These are phyloP conservation scores for Euglossa dilemma DNA, from an alignment of 1,140 invertebrate species.

Conservation along the genomic window DNA sequence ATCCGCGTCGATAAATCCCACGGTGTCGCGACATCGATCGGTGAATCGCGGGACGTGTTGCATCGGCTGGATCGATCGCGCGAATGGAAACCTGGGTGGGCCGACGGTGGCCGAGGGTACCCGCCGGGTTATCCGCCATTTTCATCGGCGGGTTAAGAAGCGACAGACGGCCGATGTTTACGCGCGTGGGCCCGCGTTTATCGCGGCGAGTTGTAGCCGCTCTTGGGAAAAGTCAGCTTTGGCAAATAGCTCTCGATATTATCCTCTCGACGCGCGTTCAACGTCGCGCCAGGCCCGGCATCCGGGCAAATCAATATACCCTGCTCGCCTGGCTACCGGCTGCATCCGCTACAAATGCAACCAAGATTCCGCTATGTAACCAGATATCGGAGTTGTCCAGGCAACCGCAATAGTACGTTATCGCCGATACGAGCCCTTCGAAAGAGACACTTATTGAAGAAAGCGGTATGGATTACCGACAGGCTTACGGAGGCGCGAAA, in stretches of 20 bases:
- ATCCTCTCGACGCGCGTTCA: conserved; percentile 32
- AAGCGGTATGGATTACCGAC: conserved; percentile 39
- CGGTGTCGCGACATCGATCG: not conserved
- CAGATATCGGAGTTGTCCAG: conserved; percentile 46
- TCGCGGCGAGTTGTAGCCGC: not conserved
- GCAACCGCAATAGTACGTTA: conserved; percentile 43
- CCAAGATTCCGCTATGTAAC: conserved; percentile 46
- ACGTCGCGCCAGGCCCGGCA: not conserved
- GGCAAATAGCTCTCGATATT: not conserved
- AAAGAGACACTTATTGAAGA: conserved; percentile 20
- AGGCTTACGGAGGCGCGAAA: conserved; percentile 32
- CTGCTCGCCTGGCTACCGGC: conserved; percentile 29
- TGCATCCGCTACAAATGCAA: conserved; percentile 51
- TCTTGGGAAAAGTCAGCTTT: conserved; percentile 2
- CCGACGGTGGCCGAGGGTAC: no score
- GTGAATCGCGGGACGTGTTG: no score
- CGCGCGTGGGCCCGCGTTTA: conserved; percentile 17
- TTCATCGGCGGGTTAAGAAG: not conserved
- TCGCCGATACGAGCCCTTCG: not conserved
- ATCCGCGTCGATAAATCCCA: not conserved
- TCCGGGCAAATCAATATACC: conserved; percentile 53
- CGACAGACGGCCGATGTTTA: conserved; percentile 35
- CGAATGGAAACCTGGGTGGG: no score
- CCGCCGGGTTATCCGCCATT: not conserved
- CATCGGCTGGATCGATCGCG: not conserved